Conservation (phyloP, 2,797 vertebrate species). For the Hyperoplus immaculatus region DNA sequence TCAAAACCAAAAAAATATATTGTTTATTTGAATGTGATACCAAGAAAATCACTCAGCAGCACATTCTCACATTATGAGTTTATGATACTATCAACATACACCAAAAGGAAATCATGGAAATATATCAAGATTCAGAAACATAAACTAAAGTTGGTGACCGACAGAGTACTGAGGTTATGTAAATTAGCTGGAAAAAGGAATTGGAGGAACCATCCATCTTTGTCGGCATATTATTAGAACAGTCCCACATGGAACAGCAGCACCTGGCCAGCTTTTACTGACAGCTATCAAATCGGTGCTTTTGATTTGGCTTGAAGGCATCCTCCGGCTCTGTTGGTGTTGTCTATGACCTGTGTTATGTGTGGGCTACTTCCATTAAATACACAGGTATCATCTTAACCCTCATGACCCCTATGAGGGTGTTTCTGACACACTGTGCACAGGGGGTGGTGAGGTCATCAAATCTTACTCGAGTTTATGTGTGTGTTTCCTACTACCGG, state of each 20-base stretch:
- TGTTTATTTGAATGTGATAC: no score
- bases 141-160: neutral
- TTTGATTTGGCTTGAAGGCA: constrained; percentile 72
- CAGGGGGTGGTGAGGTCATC: constrained; percentile 12
- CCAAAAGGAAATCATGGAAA: neutral
- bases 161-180: constrained; percentile 7
- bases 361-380: constrained; percentile 67
- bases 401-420: constrained; percentile 74
- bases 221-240: constrained; percentile 50
- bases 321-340: constrained; percentile 74
- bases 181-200: constrained; percentile 21
- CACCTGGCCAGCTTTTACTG: constrained; percentile 68
- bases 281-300: constrained; percentile 51
- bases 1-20: no score
- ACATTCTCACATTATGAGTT: no score
- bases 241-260: constrained; percentile 59
- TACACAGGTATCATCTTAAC: constrained; percentile 73
- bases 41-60: no score
- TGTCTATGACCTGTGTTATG: constrained; percentile 74
- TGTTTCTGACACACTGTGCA: constrained; percentile 35
- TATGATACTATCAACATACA: no score
- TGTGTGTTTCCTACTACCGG: neutral
- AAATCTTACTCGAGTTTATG: neutral
- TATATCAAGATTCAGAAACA: neutral
- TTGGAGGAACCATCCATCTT: constrained; percentile 53